Base-by-base conservation (phyloP, 2,113 vertebrate species). In the Dicrurus megarhynchus region DNA sequence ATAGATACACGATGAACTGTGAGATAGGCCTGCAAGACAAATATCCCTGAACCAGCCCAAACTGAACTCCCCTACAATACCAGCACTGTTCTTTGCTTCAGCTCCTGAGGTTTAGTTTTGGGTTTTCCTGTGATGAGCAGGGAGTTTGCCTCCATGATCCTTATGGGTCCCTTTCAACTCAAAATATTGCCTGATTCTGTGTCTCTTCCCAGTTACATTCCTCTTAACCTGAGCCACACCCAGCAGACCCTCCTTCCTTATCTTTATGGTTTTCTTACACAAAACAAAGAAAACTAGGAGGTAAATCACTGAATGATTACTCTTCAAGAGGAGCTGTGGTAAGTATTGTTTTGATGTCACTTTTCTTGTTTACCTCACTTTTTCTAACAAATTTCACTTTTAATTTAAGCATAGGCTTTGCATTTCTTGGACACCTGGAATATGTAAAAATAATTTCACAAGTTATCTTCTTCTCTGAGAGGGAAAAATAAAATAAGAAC, bases 21-120 rank as follows among this genome's bases (percentile, higher is more conserved):
- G 24, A 1, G 5, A 67, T 9, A 65, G 11, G 42, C 19, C 27
- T 67, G 50, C 44, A 61, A 47, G 24, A 47, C 39, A 50, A 74
- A 75, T 13, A 75, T 1, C 16, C 41, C 35, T 26, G 24, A 68
- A 30, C 7, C 26, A 47, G 18, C 8, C 19, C 77, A 55, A 59
- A 59, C 13, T 68, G 41, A 79, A n/a, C n/a, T 28, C 1, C 16
- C 11, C 67, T 10, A 3, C 0, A 0, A 19, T 22, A 77, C 21
- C 27, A 18, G 55, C 4, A 19, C 20, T 65, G n/a, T 10, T 60
- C 56, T 21, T 32, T 71, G 60, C 46, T 65, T 60, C 2, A 2
- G 30, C 33, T 84, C 49, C 19, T 3, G 44, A 3, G 19, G 28
- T 49, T 77, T 49, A 16, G 9, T 61, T 87, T 81, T 74, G 65